Base-by-base conservation (phyloP, 2,797 vertebrate genomes). In the Rhabdophis nuchalis region DNA sequence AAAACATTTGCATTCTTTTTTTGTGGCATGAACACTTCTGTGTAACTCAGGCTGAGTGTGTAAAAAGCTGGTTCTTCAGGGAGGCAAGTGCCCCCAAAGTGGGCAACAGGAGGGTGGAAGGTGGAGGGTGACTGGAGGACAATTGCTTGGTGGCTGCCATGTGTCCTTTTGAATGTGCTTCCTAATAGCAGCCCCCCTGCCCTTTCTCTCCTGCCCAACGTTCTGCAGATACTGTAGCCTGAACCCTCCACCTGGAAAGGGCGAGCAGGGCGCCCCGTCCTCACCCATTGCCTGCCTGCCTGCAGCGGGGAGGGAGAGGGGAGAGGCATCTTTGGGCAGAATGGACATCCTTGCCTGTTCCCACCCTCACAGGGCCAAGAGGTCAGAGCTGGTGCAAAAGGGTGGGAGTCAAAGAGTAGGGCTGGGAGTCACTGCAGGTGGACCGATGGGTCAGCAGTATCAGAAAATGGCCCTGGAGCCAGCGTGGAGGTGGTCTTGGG, bases 401-500 rank as follows among this genome's bases (percentile, higher is more conserved):
- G 93, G 98, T 3, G 53, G 95, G 95, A 2, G 97, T 96, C 0
- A 64, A 1, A 1, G 58, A n/a, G 32, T 41, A 32, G 27, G 32
- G 13, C 4, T 61, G 90, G 46, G 85, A 89, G 12, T 86, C 89
- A 60, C 91, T 89, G 54, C 95, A 95, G 92, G 98, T 97, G 94
- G 97, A 95, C 36, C 95, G 86, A 46, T 95, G 88, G 97, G 97
- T 32, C 95, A 93, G 95, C 97, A 97, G 91, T 97, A 97, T 95
- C 98, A 98, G 96, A 98, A 98, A 87, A 98, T 96, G 41, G 96
- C 92, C 92, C 58, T 98, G 97, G 94, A 98, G 98, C 89, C 98
- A 97, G 0, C 98, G 98, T 98, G 88, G 94, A 95, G 54, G 18
- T 56, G 10, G 97, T 93, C 90, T 96, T 96, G 94, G 98, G 97